These are phyloP conservation scores for Anadara kagoshimensis DNA, from an alignment of 1,140 invertebrate species.

Conservation along the genomic window DNA sequence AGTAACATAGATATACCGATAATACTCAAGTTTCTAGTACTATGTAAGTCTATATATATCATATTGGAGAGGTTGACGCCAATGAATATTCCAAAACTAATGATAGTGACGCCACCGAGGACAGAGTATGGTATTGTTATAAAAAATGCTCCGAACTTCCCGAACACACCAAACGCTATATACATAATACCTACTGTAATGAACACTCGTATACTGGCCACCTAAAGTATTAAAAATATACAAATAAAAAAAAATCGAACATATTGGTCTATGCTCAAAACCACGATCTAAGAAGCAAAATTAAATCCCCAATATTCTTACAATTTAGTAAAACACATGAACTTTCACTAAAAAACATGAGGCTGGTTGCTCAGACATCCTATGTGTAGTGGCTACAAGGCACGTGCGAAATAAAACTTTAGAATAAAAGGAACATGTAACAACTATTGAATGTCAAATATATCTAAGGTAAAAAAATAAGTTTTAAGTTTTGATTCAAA, in stretches of 20 bases:
- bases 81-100: slow-evolving; percentile 83
- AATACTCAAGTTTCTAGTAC: slow-evolving; percentile 87
- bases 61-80: slow-evolving; percentile 81
- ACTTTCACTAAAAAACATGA: no score
- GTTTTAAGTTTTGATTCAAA: no score
- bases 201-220: slow-evolving; percentile 89
- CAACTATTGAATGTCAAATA: no score
- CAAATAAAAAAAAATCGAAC: background rate
- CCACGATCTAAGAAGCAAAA: no score
- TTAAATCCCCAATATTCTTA: no score
- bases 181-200: slow-evolving; percentile 86
- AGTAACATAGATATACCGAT: slow-evolving; percentile 92
- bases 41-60: slow-evolving; percentile 88
- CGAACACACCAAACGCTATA: slow-evolving; percentile 84
- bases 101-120: slow-evolving; percentile 89
- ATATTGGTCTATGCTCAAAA: no score
- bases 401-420: no score
- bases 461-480: no score
- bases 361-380: no score
- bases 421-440: no score
- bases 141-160: slow-evolving; percentile 85
- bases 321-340: no score
- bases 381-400: no score
- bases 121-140: slow-evolving; percentile 92
- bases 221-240: slow-evolving; percentile 75